Evolutionary conservation across 2,888 invertebrate species (phyloP).

Genomic region (Drosophila parthenogenetica): DNA sequence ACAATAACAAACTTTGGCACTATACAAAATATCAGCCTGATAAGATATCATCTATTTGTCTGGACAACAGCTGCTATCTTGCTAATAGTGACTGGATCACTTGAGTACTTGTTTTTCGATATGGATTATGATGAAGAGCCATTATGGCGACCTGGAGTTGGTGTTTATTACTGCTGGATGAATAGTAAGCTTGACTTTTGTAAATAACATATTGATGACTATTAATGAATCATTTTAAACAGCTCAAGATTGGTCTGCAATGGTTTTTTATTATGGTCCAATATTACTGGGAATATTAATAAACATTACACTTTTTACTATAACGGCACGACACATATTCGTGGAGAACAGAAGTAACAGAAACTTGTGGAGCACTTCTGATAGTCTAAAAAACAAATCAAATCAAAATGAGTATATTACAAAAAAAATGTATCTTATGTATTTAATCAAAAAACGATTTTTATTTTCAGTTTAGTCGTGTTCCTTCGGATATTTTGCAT

Average conservation of each 20-base stretch:
- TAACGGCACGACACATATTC: not conserved
- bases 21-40: slow-evolving; percentile 26
- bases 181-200: slow-evolving; percentile 83
- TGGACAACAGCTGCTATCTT: slow-evolving; percentile 70
- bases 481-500: not conserved
- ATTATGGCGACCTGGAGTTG: slow-evolving; percentile 86
- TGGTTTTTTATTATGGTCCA: slow-evolving; percentile 73
- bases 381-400: not conserved
- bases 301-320: not conserved
- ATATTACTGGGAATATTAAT: slow-evolving; percentile 28
- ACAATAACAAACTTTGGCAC: slow-evolving; percentile 32
- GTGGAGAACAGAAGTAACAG: not conserved
- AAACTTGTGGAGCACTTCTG: not conserved
- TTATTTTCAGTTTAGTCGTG: not conserved
- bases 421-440: too few species aligned
- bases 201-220: not conserved
- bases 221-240: not conserved
- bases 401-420: not conserved
- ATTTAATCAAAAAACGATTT: too few species aligned
- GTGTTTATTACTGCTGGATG: slow-evolving; percentile 86
- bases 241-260: slow-evolving; percentile 55
- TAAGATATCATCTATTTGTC: slow-evolving; percentile 66
- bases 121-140: not conserved
- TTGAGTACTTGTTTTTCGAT: slow-evolving; percentile 50
- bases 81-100: slow-evolving; percentile 57